Percentiles rank a stretch among this genome's conserved stretches.
Conservation (phyloP, 1,140 invertebrate species). For the Paramacrobiotus metropolitanus region DNA sequence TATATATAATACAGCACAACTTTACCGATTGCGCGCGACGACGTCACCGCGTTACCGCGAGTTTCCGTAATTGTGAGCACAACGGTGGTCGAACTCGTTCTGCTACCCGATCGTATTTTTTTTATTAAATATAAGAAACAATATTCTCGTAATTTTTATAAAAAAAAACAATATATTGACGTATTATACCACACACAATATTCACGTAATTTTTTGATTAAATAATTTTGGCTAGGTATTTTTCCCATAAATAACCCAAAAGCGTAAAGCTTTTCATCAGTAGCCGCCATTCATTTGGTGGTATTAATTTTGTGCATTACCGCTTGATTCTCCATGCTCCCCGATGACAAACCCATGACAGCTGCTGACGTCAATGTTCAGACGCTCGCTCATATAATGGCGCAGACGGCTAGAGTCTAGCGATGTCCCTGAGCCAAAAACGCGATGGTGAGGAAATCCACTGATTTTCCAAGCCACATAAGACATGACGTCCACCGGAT, state of each 20-base stretch:
- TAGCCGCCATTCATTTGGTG: background rate
- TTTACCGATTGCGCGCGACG: background rate
- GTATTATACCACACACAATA: too few species aligned
- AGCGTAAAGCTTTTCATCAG: background rate
- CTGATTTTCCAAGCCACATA: slow-evolving; percentile 81
- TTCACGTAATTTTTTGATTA: too few species aligned
- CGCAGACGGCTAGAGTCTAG: slow-evolving; percentile 66
- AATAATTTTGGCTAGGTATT: too few species aligned
- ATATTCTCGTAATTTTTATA: background rate
- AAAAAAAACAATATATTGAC: too few species aligned
- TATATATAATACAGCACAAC: background rate
- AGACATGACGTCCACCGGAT: slow-evolving; percentile 63
- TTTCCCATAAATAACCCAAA: too few species aligned
- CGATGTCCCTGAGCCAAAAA: slow-evolving; percentile 73
- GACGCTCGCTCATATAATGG: slow-evolving; percentile 55
- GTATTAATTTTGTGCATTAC: slow-evolving; percentile 22
- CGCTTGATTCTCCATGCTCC: slow-evolving; percentile 55
- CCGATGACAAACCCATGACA: slow-evolving; percentile 72
- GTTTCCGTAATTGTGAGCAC: too few species aligned
- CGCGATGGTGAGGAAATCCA: slow-evolving; percentile 54
- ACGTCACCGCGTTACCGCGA: too few species aligned
- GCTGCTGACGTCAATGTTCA: slow-evolving; percentile 50
- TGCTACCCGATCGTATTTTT: too few species aligned
- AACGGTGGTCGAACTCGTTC: too few species aligned
- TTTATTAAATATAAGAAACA: background rate